Base-by-base conservation (phyloP, 2,888 invertebrate species). In the Timema cristinae region DNA sequence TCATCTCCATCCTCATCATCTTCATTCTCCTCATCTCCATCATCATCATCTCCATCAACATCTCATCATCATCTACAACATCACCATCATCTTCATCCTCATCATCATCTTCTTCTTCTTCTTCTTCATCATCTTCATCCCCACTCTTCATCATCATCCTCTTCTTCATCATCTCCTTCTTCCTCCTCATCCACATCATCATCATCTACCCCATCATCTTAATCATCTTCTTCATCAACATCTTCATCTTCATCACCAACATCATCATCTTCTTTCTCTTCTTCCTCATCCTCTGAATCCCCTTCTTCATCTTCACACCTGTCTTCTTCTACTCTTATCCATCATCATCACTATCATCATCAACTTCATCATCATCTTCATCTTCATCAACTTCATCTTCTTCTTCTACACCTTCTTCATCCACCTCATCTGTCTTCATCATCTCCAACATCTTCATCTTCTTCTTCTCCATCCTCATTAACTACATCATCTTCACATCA, bases 151-250 rank as follows among this genome's bases (percentile, higher is more conserved):
- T 67, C 50, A 67, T 67, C 67, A 67, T 67, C 67, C 9, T 67
- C 67, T 48, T 67, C 67, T 16, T 67, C 67, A 67, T 67, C 67
- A 67, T 67, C 67, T 48, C 15, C 67, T 48, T 67, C 67, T 48
- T 67, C 67, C 9, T 67, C 67, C 9, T 67, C 67, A 67, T 67
- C 67, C 9, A 48, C 50, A 67, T 67, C 67, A 67, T 67, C 67
- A 67, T 67, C 67, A 67, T 67, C 50, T 15, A 15, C 67, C 9
- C 10, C 63, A 69, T 66, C 69, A 69, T 69, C 66, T 51, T n/a
- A 66, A 69, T 69, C 69, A 69, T 66, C 63, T 51, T 67, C 69
- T 67, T 66, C 63, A 69, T 69, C 52, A 10, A 9, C 52, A 52
- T 52, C 52, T 10, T 52, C 52, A 10, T 13, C 52, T 10, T 52